phyloP scores from a whole-genome alignment of 1,140 invertebrate genomes.

The Drosophila novamexicana region DNA sequence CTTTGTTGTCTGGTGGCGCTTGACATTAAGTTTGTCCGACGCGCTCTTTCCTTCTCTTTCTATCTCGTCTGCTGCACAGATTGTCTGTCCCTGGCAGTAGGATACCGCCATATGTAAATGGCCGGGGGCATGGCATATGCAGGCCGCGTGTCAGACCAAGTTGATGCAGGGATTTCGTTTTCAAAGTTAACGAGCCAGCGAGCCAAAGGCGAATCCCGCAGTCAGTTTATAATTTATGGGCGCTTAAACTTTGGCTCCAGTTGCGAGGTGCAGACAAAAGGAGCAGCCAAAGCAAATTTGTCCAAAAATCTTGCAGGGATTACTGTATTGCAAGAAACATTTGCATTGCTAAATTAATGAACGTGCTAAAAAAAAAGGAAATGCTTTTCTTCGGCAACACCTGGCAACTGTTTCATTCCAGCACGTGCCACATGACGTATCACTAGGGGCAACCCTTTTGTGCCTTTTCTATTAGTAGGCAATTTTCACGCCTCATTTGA shows the following conservation, averaged over 20 bases:
- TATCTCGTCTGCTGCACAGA: conserved; percentile 42
- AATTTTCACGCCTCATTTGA: conserved; percentile 71
- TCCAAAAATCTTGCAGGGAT: conserved; percentile 34
- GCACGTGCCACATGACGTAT: conserved; percentile 36
- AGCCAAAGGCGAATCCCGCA: conserved; percentile 44
- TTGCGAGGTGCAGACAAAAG: conserved; percentile 7
- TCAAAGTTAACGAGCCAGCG: conserved; percentile 60
- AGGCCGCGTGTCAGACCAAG: conserved; percentile 15
- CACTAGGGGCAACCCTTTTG: conserved; percentile 65
- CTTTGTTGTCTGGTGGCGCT: conserved; percentile 76
- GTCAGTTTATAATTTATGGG: conserved; percentile 75
- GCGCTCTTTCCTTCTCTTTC: neutral
- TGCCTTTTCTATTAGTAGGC: conserved; percentile 69
- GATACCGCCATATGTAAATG: conserved; percentile 48
- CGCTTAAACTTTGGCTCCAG: conserved; percentile 53
- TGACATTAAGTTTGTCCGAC: conserved; percentile 59
- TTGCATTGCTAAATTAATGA: conserved; percentile 35
- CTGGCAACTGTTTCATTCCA: conserved; percentile 27
- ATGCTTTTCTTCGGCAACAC: conserved; percentile 22
- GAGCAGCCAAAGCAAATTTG: conserved; percentile 25
- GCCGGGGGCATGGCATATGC: conserved; percentile 50
- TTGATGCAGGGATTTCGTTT: conserved; percentile 54
- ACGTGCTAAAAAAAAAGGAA: conserved; percentile 30
- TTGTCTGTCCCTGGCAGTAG: conserved; percentile 46
- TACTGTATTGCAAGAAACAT: conserved; percentile 34